A percentile compares a stretch with the other conserved stretches of the same genome.
These are phyloP conservation scores for Fragum fragum DNA, from an alignment of 2,888 invertebrate genomes.

Conservation along the genomic window DNA sequence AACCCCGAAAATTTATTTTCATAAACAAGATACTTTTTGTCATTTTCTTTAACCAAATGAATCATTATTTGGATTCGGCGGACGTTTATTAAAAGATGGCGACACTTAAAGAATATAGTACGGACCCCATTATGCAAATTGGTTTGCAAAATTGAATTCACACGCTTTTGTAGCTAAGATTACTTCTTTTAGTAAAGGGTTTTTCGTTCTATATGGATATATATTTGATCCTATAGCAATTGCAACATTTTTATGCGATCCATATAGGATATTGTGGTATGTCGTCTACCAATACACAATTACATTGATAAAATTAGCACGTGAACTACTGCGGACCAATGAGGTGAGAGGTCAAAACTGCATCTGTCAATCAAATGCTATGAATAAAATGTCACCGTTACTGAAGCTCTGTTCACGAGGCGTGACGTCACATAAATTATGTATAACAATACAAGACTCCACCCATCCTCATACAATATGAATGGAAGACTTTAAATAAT, in stretches of 20 bases:
- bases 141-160: conserved; percentile 44
- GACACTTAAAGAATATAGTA: conserved; percentile 73
- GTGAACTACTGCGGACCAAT: conserved; percentile 78
- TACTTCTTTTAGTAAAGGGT: neutral
- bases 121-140: conserved; percentile 75
- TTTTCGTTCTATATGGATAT: neutral
- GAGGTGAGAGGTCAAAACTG: conserved; percentile 62
- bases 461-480: conserved; percentile 43
- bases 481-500: conserved; percentile 29
- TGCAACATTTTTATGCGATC: neutral
- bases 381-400: conserved; percentile 62
- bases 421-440: conserved; percentile 74
- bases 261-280: neutral
- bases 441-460: conserved; percentile 49
- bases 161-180: conserved; percentile 27
- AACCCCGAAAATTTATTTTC: no score
- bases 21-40: no score
- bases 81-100: conserved; percentile 61
- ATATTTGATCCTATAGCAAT: neutral
- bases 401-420: conserved; percentile 48
- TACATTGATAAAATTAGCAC: conserved; percentile 80
- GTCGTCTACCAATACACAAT: conserved; percentile 29
- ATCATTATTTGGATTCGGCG: neutral
- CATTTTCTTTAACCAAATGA: no score
- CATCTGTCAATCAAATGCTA: conserved; percentile 70